Percentiles rank a stretch among this genome's conserved stretches.
These are phyloP conservation scores for Antennarius maculatus DNA, from an alignment of 2,797 vertebrate genomes.

Conservation along the genomic window DNA sequence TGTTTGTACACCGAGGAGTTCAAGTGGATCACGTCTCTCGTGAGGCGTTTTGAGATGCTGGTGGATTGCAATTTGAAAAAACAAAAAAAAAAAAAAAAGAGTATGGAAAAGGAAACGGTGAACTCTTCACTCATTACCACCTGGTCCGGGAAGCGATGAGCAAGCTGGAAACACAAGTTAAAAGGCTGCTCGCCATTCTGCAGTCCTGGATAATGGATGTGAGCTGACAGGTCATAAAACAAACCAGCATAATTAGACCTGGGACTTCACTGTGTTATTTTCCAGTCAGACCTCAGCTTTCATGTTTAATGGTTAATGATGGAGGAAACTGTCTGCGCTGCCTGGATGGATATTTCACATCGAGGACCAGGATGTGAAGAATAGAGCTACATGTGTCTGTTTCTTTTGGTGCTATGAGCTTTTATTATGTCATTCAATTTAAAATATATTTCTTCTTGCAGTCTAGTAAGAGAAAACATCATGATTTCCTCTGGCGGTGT, in stretches of 20 bases:
- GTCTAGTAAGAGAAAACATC: neutral
- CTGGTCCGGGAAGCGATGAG: conserved; percentile 72
- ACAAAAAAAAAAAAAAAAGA: conserved; percentile 16
- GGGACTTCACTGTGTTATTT: conserved; percentile 61
- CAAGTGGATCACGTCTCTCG: neutral
- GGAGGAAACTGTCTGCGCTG: conserved; percentile 51
- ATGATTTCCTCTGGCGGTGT: conserved; percentile 9
- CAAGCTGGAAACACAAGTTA: conserved; percentile 64
- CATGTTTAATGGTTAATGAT: conserved; percentile 58
- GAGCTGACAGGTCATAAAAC: conserved; percentile 72
- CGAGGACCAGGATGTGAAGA: neutral
- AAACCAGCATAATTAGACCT: conserved; percentile 73
- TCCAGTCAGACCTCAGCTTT: conserved; percentile 70
- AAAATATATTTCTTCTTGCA: neutral
- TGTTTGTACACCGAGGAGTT: neutral
- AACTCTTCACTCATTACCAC: conserved; percentile 60
- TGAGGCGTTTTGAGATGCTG: conserved; percentile 2
- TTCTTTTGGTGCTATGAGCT: too few relatives aligned
- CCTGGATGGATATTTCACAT: conserved; percentile 50
- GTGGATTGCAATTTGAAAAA: neutral
- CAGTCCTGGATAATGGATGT: conserved; percentile 57
- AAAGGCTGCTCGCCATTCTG: conserved; percentile 47
- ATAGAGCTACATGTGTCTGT: too few relatives aligned
- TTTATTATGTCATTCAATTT: too few relatives aligned
- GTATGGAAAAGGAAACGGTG: conserved; percentile 46